Conservation (phyloP, 2,113 vertebrate species). For the Triplophysa dalaica region DNA sequence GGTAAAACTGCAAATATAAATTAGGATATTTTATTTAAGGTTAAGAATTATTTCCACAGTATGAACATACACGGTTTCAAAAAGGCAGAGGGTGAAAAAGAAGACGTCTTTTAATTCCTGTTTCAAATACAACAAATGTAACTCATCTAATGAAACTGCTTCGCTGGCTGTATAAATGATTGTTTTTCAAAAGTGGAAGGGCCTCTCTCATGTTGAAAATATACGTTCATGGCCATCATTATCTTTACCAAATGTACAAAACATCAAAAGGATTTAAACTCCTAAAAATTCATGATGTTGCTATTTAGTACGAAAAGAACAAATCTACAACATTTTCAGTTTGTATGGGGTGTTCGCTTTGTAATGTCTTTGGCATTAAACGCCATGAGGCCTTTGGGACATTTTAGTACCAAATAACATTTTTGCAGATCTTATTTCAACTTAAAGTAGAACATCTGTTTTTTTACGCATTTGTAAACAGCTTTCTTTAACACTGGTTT, state of each 20-base stretch:
- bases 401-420: constrained; percentile 17
- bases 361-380: constrained; percentile 24
- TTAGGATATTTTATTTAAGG: constrained; percentile 76
- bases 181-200: constrained; percentile 68
- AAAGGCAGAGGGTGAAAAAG: constrained; percentile 68
- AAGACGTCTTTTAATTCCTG: constrained; percentile 53
- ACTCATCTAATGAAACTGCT: constrained; percentile 3
- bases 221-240: constrained; percentile 43
- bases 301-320: neutral
- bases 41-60: constrained; percentile 62
- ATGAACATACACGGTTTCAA: constrained; percentile 68
- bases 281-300: constrained; percentile 43
- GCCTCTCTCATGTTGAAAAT: constrained; percentile 52
- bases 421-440: constrained; percentile 41
- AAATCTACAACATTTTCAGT: constrained; percentile 20
- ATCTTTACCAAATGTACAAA: constrained; percentile 56
- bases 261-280: constrained; percentile 48
- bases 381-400: neutral
- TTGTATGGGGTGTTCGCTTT: constrained; percentile 3
- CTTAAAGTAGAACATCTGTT: constrained; percentile 72
- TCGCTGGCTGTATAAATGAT: constrained; percentile 59
- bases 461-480: constrained; percentile 40
- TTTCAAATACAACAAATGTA: constrained; percentile 37
- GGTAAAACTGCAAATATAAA: constrained; percentile 53
- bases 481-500: constrained; percentile 67